Evolutionary conservation across 2,888 invertebrate genomes (phyloP), one percentile per base, ranked within the genome.

Genomic region (Leptura quadrifasciata): DNA sequence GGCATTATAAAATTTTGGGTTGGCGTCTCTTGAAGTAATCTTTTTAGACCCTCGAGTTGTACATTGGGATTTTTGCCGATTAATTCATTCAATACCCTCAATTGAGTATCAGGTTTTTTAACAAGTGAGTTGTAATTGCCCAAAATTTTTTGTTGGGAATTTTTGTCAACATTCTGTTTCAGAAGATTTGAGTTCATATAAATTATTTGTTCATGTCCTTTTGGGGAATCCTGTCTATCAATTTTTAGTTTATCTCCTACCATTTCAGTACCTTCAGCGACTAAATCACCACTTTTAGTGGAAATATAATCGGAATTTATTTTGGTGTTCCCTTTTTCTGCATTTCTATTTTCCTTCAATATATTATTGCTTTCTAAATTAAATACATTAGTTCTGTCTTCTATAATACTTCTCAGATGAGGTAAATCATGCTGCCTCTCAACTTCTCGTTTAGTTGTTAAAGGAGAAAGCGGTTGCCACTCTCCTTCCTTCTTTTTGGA

Each of bases 21-120:
- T n/a, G 63, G n/a, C 0, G 64, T 76, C 75, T 80, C 20, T 31
- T 81, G 71, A 58, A 91, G 81, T 4, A 92, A 82, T 74, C 90
- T 89, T 58, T 90, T 90, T 1, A 92, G 85, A 0, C 91, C 91
- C 80, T 91, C 88, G 20, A 92, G 87, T 85, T 92, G 91, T 72
- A 89, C 88, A 8, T 88, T 87, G 0, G 91, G 91, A 0, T 89
- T 88, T 84, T 91, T 90, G 18, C 91, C 91, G 35, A 92, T 85
- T 8, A 92, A 83, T 0, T 90, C 87, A 57, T 89, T 89, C 0
- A 92, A 83, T n/a, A 90, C 90, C 55, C 89, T 86, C 10, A 91
- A 88, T 60, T 88, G 75, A 9, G 74, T 54, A 24, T 75, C 39
- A 24, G 76, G 69, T 21, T 76, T 17, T 24, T 75, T 70, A 54